Evolutionary conservation across 1,140 invertebrate genomes (phyloP), one percentile per base, ranked within the genome.

Genomic region (Rhopalosiphum maidis): DNA sequence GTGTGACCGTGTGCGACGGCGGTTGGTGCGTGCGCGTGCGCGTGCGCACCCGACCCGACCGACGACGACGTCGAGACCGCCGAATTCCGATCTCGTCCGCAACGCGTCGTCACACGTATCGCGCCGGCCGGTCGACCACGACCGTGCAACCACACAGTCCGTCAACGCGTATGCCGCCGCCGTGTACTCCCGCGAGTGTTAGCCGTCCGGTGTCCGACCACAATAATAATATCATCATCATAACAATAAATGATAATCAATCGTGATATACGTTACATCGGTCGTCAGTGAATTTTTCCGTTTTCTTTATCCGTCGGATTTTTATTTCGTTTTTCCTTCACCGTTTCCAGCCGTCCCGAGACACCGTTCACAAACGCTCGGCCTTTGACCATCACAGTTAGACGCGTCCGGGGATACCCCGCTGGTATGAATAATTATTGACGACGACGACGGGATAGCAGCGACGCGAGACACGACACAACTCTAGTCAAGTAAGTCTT

Each of bases 51-150:
- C n/a, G 51, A 4, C 9, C 48, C n/a, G 51, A 23, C n/a, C 48
- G 88, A 54, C 88, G 18, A 35, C 87, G 48, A 35, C 87, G 48
- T 15, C 54, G 89, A 68, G 89, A 90, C 89, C 54, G 43, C 89
- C 25, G n/a, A 90, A 90, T 90, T 90, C 89, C 89, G 30, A 90
- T 90, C 89, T 90, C 55, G 89, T 68, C 54, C 54, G 48, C 46
- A 22, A 51, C 88, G 88, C 88, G 23, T n/a, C n/a, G n/a, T 55
- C 88, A 89, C 51, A 89, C 88, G 88, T 55, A 89, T 55, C 89
- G 37, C 37, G 89, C 37, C 54, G 54, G 54, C 54, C 89, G 89
- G 23, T 90, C 89, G 89, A 68, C 89, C 25, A n/a, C 51, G n/a
- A 55, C 23, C 87, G 87, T 21, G 60, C 60, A 77, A 77, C 60